Conservation (phyloP, 2,113 vertebrate species). For the Astur gentilis region DNA sequence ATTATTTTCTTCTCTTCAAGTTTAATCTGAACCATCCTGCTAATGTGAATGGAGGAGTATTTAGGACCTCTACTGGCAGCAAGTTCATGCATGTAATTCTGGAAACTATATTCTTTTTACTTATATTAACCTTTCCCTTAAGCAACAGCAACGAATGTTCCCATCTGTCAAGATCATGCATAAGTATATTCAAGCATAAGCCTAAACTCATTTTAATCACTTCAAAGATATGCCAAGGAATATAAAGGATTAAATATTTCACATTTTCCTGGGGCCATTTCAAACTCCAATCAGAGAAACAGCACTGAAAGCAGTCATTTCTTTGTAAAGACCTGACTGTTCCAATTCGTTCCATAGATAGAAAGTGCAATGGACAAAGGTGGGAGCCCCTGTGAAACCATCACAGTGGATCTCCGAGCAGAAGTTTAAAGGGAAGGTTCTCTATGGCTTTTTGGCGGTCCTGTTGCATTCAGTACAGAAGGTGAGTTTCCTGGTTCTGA, state of each 20-base stretch:
- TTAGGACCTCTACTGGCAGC: conserved; percentile 56
- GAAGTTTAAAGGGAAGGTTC: background rate
- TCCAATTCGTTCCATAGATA: background rate
- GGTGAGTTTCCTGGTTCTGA: background rate
- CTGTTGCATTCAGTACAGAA: background rate
- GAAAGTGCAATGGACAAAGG: background rate
- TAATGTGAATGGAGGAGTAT: background rate
- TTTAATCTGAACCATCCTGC: background rate
- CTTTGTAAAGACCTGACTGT: background rate
- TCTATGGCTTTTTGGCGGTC: background rate
- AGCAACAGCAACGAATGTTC: conserved; percentile 23
- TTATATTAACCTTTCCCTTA: conserved; percentile 22
- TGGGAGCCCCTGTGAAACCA: background rate
- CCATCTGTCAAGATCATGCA: conserved; percentile 12
- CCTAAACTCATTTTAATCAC: conserved; percentile 34
- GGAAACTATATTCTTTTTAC: background rate
- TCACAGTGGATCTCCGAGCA: background rate
- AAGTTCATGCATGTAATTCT: background rate
- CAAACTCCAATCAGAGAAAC: background rate
- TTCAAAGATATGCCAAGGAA: background rate
- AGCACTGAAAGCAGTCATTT: background rate
- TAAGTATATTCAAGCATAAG: background rate
- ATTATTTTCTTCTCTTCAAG: background rate
- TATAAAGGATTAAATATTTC: conserved; percentile 28
- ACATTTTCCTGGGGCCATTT: background rate